Base-by-base conservation (phyloP, 2,113 vertebrate species). In the Dromiciops gliroides region DNA sequence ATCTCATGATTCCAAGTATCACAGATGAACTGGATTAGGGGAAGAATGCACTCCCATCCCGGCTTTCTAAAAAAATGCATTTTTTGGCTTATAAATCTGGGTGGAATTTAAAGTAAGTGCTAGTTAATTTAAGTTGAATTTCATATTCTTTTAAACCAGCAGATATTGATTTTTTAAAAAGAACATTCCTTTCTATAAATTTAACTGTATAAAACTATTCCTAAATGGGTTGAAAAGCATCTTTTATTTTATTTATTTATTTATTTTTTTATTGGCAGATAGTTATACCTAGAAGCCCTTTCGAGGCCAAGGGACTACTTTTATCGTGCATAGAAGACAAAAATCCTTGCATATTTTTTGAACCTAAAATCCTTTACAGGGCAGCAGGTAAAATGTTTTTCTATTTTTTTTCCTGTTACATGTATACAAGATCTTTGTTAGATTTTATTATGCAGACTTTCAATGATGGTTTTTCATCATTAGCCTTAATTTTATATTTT, bases 301-400 rank as follows among this genome's bases (percentile, higher is more conserved):
- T 99, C 95, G 99, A 99, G 98, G 99, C 99, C 95, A 99, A 99
- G 96, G 99, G 99, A 91, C 98, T 99, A 91, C 98, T 99, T 53
- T 98, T 99, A 53, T 99, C 99, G 23, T 99, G 99, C 98, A 99
- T 99, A 95, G 99, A 99, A 91, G 99, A 99, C 98, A 97, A 99
- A 97, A 99, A 99, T 97, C 99, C 99, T 90, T 99, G 99, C 96
- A 99, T 99, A 98, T 99, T 99, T 98, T 99, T 99, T 98, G 99
- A 99, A 98, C 99, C 99, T 97, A 99, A 99, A 99, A 99, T 99
- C 98, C 99, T 99, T 95, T 99, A 99, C 98, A 99, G 99, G 98
- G 99, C 99, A 98, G 99, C 99, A 99, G 99, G 99, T 99, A 98
- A 99, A 98, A n/a, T 92, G 11, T 23, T 92, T 97, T 97, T 96